These are phyloP conservation scores for Girardinus metallicus DNA, from an alignment of 2,797 vertebrate species.

Conservation along the genomic window DNA sequence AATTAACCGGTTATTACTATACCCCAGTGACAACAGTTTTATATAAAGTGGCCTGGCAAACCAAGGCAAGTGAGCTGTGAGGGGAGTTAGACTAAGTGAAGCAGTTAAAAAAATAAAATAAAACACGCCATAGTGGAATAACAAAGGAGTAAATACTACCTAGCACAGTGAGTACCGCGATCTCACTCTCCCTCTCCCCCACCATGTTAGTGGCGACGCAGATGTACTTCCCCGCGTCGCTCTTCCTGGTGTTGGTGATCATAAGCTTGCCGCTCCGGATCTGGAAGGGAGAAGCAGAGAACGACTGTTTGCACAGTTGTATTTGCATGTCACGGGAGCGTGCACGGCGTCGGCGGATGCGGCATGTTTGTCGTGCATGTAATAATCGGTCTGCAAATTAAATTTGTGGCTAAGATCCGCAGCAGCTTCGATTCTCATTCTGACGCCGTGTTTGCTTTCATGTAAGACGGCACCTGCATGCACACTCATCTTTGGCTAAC, in stretches of 20 bases:
- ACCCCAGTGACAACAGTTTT: conserved; percentile 35
- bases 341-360: background rate
- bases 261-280: conserved; percentile 96
- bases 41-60: conserved; percentile 22
- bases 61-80: conserved; percentile 29
- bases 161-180: conserved; percentile 91
- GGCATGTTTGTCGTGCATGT: conserved; percentile 12
- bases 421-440: background rate
- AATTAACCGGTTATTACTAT: conserved; percentile 62
- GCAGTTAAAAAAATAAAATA: conserved; percentile 6
- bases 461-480: conserved; percentile 2
- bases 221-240: conserved; percentile 93
- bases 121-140: conserved; percentile 19
- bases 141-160: conserved; percentile 77
- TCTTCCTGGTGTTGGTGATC: conserved; percentile 95
- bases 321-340: conserved; percentile 23
- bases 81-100: conserved; percentile 39
- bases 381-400: conserved; percentile 15
- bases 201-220: conserved; percentile 97
- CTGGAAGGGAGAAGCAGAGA: conserved; percentile 70
- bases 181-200: conserved; percentile 93
- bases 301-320: conserved; percentile 41
- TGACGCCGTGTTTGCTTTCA: conserved; percentile 3
- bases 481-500: conserved; percentile 10
- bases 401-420: conserved; percentile 15